Conservation (phyloP, 2,888 invertebrate genomes). For the Subacronicta megacephala region DNA sequence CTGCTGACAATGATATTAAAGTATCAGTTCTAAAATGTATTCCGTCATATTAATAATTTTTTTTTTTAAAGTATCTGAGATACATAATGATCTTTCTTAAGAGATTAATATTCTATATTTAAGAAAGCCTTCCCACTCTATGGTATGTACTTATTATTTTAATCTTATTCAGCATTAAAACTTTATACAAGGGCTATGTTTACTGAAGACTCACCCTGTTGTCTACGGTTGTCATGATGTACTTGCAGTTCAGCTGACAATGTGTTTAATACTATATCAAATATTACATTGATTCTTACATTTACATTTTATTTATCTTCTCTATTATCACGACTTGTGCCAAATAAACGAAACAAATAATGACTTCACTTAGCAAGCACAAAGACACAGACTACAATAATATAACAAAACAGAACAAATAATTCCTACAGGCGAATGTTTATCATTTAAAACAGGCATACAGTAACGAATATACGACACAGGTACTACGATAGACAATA, state of each 20-base stretch:
- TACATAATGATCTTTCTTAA: no score
- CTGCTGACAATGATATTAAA: no score
- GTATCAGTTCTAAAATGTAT: no score
- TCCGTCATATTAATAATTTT: no score
- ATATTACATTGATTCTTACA: constrained; percentile 9
- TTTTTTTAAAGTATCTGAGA: no score
- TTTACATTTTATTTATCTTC: constrained; percentile 15
- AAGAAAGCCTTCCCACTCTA: no score
- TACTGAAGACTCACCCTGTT: neutral
- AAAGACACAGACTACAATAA: neutral
- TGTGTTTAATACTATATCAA: constrained; percentile 1
- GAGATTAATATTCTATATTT: no score
- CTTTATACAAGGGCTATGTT: neutral
- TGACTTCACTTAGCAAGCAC: neutral
- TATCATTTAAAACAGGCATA: constrained; percentile 46
- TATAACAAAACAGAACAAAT: constrained; percentile 3
- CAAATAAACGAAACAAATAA: constrained; percentile 20
- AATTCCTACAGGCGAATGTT: constrained; percentile 41
- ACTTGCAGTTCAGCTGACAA: neutral
- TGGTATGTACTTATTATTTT: no score
- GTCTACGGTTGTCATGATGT: no score
- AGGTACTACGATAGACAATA: constrained; percentile 4
- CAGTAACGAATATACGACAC: constrained; percentile 4
- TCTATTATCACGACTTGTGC: constrained; percentile 19
- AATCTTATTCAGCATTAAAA: no score